Evolutionary conservation across 2,113 vertebrate species (phyloP).

Genomic region (Dryoscopus gambensis): DNA sequence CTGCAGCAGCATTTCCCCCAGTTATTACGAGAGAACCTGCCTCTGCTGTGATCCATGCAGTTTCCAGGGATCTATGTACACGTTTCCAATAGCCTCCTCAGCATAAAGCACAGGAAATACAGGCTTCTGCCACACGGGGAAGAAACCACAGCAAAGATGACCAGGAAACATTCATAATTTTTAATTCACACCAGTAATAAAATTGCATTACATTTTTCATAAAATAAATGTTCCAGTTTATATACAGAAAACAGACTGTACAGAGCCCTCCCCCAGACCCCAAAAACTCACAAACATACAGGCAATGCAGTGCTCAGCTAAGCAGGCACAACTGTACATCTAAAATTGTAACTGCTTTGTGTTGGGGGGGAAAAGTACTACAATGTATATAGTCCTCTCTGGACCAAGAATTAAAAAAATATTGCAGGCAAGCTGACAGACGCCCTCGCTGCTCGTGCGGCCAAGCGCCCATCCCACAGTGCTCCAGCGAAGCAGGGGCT

Average conservation of each 20-base stretch:
- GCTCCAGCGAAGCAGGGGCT: constrained; percentile 60
- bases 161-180: constrained; percentile 86
- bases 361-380: constrained; percentile 82
- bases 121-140: not conserved
- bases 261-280: constrained; percentile 90
- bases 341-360: constrained; percentile 92
- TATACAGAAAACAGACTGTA: constrained; percentile 99
- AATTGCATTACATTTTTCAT: constrained; percentile 99
- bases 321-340: constrained; percentile 94
- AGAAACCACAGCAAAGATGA: constrained; percentile 58
- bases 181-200: constrained; percentile 99
- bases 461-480: constrained; percentile 77
- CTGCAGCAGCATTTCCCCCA: not conserved
- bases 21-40: not conserved
- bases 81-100: not conserved
- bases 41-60: not conserved
- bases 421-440: constrained; percentile 90
- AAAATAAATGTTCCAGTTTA: constrained; percentile 99
- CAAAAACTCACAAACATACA: constrained; percentile 92
- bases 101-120: not conserved
- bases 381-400: constrained; percentile 86
- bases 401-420: constrained; percentile 89
- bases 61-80: not conserved
- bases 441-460: constrained; percentile 76
- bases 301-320: constrained; percentile 93